Base-by-base conservation (phyloP, 2,888 invertebrate genomes). In the Galerucella pusilla region DNA sequence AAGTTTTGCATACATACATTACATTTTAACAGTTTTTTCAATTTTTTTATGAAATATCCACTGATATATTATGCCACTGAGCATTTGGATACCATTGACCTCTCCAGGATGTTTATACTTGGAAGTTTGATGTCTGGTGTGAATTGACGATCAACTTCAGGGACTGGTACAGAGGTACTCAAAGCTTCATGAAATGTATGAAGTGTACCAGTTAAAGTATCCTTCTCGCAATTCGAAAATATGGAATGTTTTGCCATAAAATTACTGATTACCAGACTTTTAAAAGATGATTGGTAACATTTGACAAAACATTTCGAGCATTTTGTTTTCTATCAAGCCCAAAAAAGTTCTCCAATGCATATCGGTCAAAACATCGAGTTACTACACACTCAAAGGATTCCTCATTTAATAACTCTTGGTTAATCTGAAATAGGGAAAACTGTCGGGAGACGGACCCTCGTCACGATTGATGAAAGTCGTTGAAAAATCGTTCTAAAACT, bases 261-360 rank as follows among this genome's bases (percentile, higher is more conserved):
- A 46, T 46, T 46, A 46, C 46, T 46, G 46, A 46, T 46, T 46
- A 46, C 46, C 11, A 46, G 46, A 46, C 46, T 46, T 12, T 46
- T 46, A 46, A 46, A 46, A 11, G 11, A 46, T 46, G 46, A 67
- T 45, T 20, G 5, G 65, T 52, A 16, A 66, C 67, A 2, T 67
- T 75, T 14, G 79, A 78, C 25, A 73, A 73, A 12, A 67, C 74
- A 70, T 77, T 70, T 42, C 46, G 46, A 46, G 46, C 46, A 6
- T 46, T 46, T 12, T 46, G 46, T 3, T 7, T 46, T 46, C 46
- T 65, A 35, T 78, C 74, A 45, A 67, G 59, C 20, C 77, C 77
- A 74, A 80, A 80, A 71, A 77, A 79, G 52, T 77, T 78, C 74
- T 79, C 76, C 20, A 80, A 54, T 0, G 78, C 71, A 67, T 80